Evolutionary conservation across 2,797 vertebrate species (phyloP).

Genomic region (Amblyraja radiata): DNA sequence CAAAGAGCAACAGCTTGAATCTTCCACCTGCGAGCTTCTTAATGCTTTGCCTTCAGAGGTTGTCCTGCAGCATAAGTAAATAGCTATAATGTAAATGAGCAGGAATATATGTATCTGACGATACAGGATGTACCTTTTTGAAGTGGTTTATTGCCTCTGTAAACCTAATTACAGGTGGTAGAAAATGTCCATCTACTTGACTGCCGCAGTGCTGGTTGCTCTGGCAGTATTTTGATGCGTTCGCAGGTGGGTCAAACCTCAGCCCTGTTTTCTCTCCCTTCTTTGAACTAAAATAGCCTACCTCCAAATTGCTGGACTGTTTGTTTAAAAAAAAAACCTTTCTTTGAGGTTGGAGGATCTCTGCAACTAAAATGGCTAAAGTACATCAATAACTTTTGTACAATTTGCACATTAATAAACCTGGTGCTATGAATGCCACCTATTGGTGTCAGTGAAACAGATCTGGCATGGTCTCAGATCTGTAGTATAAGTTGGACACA

Average conservation of each 20-base stretch:
- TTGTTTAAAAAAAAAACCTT: not conserved
- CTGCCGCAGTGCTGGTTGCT: not conserved
- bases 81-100: not conserved
- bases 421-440: conserved; percentile 24
- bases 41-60: not conserved
- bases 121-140: not conserved
- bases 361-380: not conserved
- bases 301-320: conserved; percentile 7
- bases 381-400: not conserved
- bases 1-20: not conserved
- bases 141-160: not conserved
- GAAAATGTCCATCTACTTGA: not conserved
- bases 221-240: not conserved
- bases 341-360: not conserved
- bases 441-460: not conserved
- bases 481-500: not conserved
- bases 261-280: not conserved
- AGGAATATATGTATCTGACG: not conserved
- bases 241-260: not conserved
- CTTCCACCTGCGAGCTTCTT: not conserved
- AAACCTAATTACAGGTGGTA: not conserved
- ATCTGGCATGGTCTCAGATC: conserved; percentile 15
- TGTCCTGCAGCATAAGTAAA: not conserved
- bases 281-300: not conserved
- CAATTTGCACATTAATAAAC: conserved; percentile 8